Evolutionary conservation across 2,113 vertebrate species (phyloP), one percentile per base, ranked within the genome.

Genomic region (Odontophorus gujanensis): DNA sequence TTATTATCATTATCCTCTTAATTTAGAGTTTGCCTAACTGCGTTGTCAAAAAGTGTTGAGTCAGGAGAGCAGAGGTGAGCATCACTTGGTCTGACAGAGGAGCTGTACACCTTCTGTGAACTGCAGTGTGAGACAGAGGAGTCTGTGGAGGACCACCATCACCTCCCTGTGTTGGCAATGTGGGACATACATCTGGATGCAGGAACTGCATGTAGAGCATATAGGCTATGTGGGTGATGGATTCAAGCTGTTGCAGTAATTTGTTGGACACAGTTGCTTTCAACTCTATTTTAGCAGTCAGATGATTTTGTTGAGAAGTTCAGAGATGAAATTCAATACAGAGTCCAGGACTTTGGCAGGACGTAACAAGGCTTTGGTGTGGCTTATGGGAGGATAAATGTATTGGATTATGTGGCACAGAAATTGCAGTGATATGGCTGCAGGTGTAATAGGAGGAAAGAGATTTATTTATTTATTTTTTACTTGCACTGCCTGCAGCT

Each of bases 201-300:
- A 51, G 58, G 25, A 25, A 17, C 20, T 63, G 36, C n/a, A 15
- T 22, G 18, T 32, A 20, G 17, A 80, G 7, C 0, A 0, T 32
- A 9, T 28, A 55, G 63, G 43, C 45, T 40, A 13, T 16, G 6
- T 24, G 12, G 34, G 30, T 24, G 66, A 12, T 45, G 42, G 38
- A 42, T 26, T 65, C 55, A 45, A n/a, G 5, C 40, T 92, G 73
- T 40, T 11, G 38, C 26, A 0, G 25, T 28, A 40, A 38, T 84
- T 1, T 0, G 18, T 10, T 68, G 48, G 43, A 13, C 7, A 40
- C 14, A 28, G 0, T 7, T 50, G 11, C 10, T 4, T 63, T 5
- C 18, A 40, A 2, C 8, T 30, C 2, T 47, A 26, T 81, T 89
- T 53, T 34, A 48, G n/a, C 45, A 45, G 30, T 36, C 6, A 4